These are phyloP conservation scores for Pemphredon lugubris DNA, from an alignment of 2,888 invertebrate species.

Conservation along the genomic window DNA sequence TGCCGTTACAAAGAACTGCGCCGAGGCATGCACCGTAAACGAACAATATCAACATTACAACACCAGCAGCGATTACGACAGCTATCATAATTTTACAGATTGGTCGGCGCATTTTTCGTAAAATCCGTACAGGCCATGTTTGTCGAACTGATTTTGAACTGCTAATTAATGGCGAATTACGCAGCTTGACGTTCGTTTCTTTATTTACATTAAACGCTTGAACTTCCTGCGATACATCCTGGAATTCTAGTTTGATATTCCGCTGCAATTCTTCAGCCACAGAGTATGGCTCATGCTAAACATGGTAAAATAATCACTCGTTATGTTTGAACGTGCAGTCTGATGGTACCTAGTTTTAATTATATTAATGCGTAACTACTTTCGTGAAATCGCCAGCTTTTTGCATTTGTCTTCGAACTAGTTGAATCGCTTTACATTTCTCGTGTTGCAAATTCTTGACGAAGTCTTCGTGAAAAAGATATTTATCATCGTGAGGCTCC, in stretches of 20 bases:
- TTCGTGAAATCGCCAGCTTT: constrained; percentile 59
- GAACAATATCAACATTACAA: constrained; percentile 61
- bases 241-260: too few relatives aligned
- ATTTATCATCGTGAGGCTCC: constrained; percentile 12
- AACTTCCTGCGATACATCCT: too few relatives aligned
- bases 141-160: background rate
- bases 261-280: too few relatives aligned
- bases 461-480: constrained; percentile 56
- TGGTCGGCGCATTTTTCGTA: constrained; percentile 39
- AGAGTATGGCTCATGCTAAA: too few relatives aligned
- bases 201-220: background rate
- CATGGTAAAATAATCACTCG: too few relatives aligned
- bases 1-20: constrained; percentile 63
- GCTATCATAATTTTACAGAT: constrained; percentile 46
- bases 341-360: too few relatives aligned
- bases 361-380: constrained; percentile 58
- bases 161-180: background rate
- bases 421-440: constrained; percentile 69
- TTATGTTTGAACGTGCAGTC: too few relatives aligned
- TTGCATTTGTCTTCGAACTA: constrained; percentile 69
- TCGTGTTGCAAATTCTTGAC: constrained; percentile 62
- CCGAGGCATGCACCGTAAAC: constrained; percentile 67
- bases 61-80: constrained; percentile 59
- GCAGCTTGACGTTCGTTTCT: too few relatives aligned
- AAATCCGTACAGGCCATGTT: background rate